phyloP scores from a whole-genome alignment of 2,113 vertebrate genomes.

The Sturnira hondurensis region DNA sequence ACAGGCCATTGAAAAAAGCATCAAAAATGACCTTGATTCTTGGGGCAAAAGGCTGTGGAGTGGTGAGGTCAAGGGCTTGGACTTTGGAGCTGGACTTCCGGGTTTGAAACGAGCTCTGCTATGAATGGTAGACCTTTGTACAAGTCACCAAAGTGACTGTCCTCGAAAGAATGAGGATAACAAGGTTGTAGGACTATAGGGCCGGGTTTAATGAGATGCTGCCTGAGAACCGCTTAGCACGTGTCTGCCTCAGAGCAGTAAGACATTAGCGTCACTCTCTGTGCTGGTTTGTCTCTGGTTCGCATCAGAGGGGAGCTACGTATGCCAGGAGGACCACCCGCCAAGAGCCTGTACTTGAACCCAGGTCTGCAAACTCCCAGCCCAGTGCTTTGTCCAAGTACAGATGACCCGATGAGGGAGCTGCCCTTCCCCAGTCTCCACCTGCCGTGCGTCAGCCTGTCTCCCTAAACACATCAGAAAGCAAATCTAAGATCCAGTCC shows the following conservation, averaged over 20 bases:
- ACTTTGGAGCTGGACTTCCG: background rate
- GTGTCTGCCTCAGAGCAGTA: background rate
- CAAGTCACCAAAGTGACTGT: rapidly evolving
- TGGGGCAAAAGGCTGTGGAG: background rate
- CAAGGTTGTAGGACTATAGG: background rate
- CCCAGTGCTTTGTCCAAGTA: too few species aligned
- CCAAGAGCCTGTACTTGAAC: background rate
- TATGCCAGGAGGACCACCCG: background rate
- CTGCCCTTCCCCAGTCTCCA: background rate
- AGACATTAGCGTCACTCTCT: rapidly evolving
- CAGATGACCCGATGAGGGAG: background rate
- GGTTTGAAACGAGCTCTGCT: background rate
- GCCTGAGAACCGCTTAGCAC: rapidly evolving
- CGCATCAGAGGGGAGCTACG: background rate
- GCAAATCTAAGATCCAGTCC: background rate
- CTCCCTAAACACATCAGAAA: background rate
- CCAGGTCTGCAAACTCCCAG: background rate
- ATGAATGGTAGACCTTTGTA: rapidly evolving
- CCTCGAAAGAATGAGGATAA: rapidly evolving
- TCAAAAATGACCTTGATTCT: background rate
- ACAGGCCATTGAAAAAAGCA: background rate
- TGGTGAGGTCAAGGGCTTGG: background rate
- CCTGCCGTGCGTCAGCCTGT: rapidly evolving
- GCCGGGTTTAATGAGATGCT: background rate
- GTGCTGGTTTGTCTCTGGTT: rapidly evolving